Base-by-base conservation (phyloP, 2,113 vertebrate species). In the Paradisaea rubra region DNA sequence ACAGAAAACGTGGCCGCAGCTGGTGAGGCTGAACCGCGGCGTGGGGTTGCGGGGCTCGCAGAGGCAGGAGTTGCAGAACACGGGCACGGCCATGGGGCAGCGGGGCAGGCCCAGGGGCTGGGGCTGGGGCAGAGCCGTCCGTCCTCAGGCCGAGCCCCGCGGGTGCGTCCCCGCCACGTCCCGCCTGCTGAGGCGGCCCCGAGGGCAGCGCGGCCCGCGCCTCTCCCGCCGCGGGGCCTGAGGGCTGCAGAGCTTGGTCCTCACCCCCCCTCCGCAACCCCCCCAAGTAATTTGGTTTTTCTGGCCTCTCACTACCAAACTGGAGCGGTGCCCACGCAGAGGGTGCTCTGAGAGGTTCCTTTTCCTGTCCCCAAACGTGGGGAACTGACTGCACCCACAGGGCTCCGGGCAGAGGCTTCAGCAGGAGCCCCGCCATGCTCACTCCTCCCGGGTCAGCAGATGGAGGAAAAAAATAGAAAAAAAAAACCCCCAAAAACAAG, bases 41-140 rank as follows among this genome's bases (percentile, higher is more conserved):
- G 97, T 88, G 61, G 96, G 57, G 23, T 80, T 80, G 52, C 22
- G 45, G 8, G 98, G 98, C 10, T 97, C 83, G 6, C 94, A 93
- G 96, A 99, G 98, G 95, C 99, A 99, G 30, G 89, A 95, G 13
- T 99, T 99, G 93, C 99, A 99, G 95, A 98, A 98, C 20, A 98
- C 86, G 70, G 95, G 96, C 66, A 61, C 24, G 11, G 98, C 91
- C 99, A 99, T 99, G 87, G 19, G 3, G 25, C 1, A 1, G n/a
- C 9, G 9, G 8, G 9, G 18, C n/a, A 18, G 53, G 50, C 33
- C 42, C 4, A 10, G 13, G 0, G 3, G 41, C 24, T 33, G 50
- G 25, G 21, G 28, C 19, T 33, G 50, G 30, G 21, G 28, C 19
- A 11, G 24, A 11, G 9, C 44, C 5, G 11, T 2, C 10, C 2